Conservation (phyloP, 2,888 invertebrate genomes). For the Lepidocyrtoides sp. region DNA sequence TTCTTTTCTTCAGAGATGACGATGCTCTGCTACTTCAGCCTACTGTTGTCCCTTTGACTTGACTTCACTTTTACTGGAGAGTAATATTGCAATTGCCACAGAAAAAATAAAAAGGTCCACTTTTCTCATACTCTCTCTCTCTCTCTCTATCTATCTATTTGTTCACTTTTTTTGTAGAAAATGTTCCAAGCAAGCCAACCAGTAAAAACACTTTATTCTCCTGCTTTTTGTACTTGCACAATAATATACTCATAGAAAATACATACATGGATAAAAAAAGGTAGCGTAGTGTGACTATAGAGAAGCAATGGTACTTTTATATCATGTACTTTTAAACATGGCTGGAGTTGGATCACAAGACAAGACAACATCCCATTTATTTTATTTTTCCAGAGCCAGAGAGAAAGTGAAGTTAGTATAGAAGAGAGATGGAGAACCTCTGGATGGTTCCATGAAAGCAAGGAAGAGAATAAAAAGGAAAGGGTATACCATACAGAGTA, state of each 20-base stretch:
- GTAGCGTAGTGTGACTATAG: background rate
- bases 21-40: conserved; percentile 28
- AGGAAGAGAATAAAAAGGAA: conserved; percentile 25
- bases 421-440: conserved; percentile 25
- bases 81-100: conserved; percentile 42
- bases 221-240: conserved; percentile 28
- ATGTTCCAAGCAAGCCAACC: conserved; percentile 29
- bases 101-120: conserved; percentile 54
- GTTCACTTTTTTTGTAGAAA: conserved; percentile 35
- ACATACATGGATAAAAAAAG: conserved; percentile 50
- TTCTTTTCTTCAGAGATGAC: conserved; percentile 43
- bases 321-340: conserved; percentile 4
- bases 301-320: background rate
- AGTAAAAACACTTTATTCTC: conserved; percentile 47
- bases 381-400: conserved; percentile 22
- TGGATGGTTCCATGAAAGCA: conserved; percentile 36
- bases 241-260: conserved; percentile 56
- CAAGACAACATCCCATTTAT: conserved; percentile 47
- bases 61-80: conserved; percentile 25
- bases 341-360: conserved; percentile 29
- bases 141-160: conserved; percentile 43
- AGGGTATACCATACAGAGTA: conserved; percentile 10
- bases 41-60: conserved; percentile 57
- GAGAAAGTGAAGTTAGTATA: background rate
- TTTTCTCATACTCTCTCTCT: conserved; percentile 8